Evolutionary conservation across 30 jellyfish, hydroid and myxozoan genomes (phyloP).

Genomic region (Euphysa ruthae): DNA sequence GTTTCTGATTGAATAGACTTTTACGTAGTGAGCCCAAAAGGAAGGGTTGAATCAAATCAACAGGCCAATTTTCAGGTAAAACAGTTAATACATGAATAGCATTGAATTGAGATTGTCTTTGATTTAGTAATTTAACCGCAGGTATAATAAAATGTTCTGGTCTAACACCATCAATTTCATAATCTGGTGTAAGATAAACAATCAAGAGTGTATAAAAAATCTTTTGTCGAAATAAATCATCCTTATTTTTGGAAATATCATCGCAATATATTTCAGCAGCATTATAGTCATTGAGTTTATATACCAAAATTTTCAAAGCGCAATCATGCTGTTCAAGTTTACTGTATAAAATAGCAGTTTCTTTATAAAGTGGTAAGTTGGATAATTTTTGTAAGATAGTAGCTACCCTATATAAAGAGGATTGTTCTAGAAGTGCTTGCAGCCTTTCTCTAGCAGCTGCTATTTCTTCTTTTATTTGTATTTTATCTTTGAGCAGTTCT

Average conservation of each 20-base stretch:
- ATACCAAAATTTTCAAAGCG: constrained; percentile 71
- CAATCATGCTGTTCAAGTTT: constrained; percentile 82
- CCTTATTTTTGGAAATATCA: constrained; percentile 46
- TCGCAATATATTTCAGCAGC: constrained; percentile 90
- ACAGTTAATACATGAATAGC: constrained; percentile 49
- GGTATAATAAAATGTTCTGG: constrained; percentile 35
- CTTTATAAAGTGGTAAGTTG: constrained; percentile 51
- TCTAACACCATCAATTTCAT: not conserved
- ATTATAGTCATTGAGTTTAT: constrained; percentile 54
- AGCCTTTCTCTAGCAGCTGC: constrained; percentile 62
- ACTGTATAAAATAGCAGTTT: constrained; percentile 78
- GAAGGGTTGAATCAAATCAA: constrained; percentile 49
- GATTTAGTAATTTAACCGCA: constrained; percentile 56
- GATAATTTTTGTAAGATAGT: constrained; percentile 61
- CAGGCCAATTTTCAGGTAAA: constrained; percentile 90
- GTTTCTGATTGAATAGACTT: constrained; percentile 32
- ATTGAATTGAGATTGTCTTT: constrained; percentile 59
- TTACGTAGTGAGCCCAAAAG: constrained; percentile 66
- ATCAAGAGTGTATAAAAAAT: constrained; percentile 42
- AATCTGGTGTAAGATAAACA: constrained; percentile 39
- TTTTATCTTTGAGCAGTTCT: constrained; percentile 54
- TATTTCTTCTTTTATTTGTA: constrained; percentile 50
- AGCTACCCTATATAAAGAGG: constrained; percentile 61
- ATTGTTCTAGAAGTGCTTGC: constrained; percentile 62
- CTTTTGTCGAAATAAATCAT: constrained; percentile 11